phyloP scores from a whole-genome alignment of 2,888 invertebrate species.

The Drosophila conformis region DNA sequence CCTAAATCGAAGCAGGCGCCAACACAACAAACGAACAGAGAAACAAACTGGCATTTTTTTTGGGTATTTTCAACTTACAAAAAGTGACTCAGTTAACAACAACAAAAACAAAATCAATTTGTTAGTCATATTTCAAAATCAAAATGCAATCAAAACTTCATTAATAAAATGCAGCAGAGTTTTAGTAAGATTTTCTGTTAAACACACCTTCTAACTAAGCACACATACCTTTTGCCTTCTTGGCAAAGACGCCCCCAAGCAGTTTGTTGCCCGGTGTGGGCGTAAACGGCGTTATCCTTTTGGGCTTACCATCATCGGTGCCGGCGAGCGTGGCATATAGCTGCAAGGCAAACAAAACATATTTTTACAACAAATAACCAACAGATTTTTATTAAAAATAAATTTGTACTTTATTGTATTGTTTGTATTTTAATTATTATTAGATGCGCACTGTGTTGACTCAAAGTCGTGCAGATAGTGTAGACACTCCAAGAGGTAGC shows the following conservation, averaged over 20 bases:
- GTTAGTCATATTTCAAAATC: conserved; percentile 50
- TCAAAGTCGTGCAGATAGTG: conserved; percentile 59
- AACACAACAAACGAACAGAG: conserved; percentile 83
- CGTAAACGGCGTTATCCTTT: conserved; percentile 78
- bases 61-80: conserved; percentile 30
- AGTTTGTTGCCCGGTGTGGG: conserved; percentile 81
- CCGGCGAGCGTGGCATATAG: conserved; percentile 70
- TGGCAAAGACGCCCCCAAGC: conserved; percentile 84
- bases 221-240: conserved; percentile 81
- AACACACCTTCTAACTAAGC: neutral
- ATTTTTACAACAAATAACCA: conserved; percentile 8
- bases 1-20: conserved; percentile 84
- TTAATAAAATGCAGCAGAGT: conserved; percentile 10
- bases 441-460: conserved; percentile 25
- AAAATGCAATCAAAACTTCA: conserved; percentile 19
- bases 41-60: conserved; percentile 57
- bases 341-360: conserved; percentile 61
- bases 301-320: conserved; percentile 55
- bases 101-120: conserved; percentile 18
- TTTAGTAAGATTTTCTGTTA: neutral
- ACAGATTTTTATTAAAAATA: conserved; percentile 1
- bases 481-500: conserved; percentile 74
- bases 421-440: neutral
- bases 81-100: conserved; percentile 37
- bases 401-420: conserved; percentile 46